Evolutionary conservation across 2,113 vertebrate species (phyloP).

Genomic region (zebrafish (Danio rerio)): GRCz12tu NC_133178.1:38317001-38317500

Average conservation of each 20-base stretch:
- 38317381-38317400: slow-evolving; percentile 34
- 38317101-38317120: too few species aligned
- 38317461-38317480: neutral
- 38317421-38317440: neutral
- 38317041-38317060: too few species aligned
- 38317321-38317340: slow-evolving; percentile 79
- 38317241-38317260: slow-evolving; percentile 91
- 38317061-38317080: too few species aligned
- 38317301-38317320: slow-evolving; percentile 77
- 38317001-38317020: too few species aligned
- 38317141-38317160: too few species aligned
- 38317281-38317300: slow-evolving; percentile 86
- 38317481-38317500: neutral
- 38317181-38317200: slow-evolving; percentile 84
- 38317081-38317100: too few species aligned
- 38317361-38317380: slow-evolving; percentile 86
- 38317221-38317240: slow-evolving; percentile 98
- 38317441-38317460: neutral
- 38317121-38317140: too few species aligned
- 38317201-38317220: slow-evolving; percentile 93
- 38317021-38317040: too few species aligned
- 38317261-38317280: slow-evolving; percentile 86
- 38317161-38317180: slow-evolving; percentile 66
- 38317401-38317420: neutral
- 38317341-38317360: slow-evolving; percentile 79